Percentiles rank a stretch among this genome's conserved stretches.
Conservation (phyloP, 2,888 invertebrate genomes). For the Lasioglossum zephyrum region DNA sequence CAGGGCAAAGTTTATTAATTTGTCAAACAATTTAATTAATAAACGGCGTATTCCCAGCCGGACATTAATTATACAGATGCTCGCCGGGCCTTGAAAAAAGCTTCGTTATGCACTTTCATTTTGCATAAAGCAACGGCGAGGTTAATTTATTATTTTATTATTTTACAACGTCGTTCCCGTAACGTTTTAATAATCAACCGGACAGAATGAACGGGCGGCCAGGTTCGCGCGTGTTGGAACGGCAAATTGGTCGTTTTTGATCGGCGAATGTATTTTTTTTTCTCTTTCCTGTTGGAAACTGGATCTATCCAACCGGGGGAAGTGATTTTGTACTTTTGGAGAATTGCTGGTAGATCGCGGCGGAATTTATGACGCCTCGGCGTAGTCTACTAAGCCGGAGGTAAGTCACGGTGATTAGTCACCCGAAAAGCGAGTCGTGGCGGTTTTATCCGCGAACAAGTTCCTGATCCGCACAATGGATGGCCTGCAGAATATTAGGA, state of each 20-base stretch:
- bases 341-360: conserved; percentile 38
- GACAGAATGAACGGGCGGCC: neutral
- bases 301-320: neutral
- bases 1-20: conserved; percentile 37
- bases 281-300: neutral
- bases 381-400: conserved; percentile 49
- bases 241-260: neutral
- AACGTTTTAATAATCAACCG: neutral
- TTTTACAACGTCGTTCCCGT: neutral
- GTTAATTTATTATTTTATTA: conserved; percentile 18
- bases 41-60: conserved; percentile 9
- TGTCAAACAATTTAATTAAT: conserved; percentile 38
- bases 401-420: conserved; percentile 66
- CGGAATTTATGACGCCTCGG: conserved; percentile 56
- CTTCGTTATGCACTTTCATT: neutral
- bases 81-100: conserved; percentile 3
- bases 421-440: conserved; percentile 51
- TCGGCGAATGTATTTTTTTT: neutral
- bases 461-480: conserved; percentile 59
- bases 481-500: conserved; percentile 62
- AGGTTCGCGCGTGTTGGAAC: neutral
- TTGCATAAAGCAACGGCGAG: conserved; percentile 2
- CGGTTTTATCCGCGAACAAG: conserved; percentile 66
- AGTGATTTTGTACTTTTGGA: conserved; percentile 45
- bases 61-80: conserved; percentile 36